A percentile compares a stretch with the other conserved stretches of the same genome.
Conservation (phyloP, 2,888 invertebrate genomes). For the Erannis defoliaria region DNA sequence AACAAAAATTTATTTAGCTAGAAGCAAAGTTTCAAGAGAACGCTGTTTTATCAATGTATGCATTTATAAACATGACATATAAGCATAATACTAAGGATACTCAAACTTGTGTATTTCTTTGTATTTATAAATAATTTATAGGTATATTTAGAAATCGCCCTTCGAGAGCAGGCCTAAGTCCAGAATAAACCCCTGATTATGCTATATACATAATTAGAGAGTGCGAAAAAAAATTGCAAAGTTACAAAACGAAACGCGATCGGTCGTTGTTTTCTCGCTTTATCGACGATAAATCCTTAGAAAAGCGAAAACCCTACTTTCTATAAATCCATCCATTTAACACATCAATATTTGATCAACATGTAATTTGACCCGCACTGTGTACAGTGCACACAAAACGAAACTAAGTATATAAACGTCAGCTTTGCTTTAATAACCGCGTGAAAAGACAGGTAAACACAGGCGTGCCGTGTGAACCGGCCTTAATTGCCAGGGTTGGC, state of each 20-base stretch:
- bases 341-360: conserved; percentile 28
- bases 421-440: conserved; percentile 44
- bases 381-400: conserved; percentile 38
- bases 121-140: no score
- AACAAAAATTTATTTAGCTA: conserved; percentile 8
- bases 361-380: conserved; percentile 37
- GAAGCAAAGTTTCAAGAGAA: no score
- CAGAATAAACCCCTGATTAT: no score
- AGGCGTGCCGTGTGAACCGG: conserved; percentile 58
- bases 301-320: no score
- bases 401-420: conserved; percentile 36
- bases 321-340: conserved; percentile 31
- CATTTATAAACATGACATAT: no score
- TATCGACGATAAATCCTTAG: conserved; percentile 17
- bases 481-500: conserved; percentile 64
- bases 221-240: not conserved
- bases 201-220: not conserved
- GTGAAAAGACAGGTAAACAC: conserved; percentile 56
- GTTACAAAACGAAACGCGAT: not conserved
- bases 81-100: no score
- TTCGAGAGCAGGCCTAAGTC: no score
- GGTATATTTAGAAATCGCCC: no score
- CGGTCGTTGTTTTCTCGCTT: not conserved
- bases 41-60: no score
- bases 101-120: no score